These are phyloP conservation scores for Phymanthus crucifer DNA, from an alignment of 92 coral and sea anemone species.

Conservation along the genomic window DNA sequence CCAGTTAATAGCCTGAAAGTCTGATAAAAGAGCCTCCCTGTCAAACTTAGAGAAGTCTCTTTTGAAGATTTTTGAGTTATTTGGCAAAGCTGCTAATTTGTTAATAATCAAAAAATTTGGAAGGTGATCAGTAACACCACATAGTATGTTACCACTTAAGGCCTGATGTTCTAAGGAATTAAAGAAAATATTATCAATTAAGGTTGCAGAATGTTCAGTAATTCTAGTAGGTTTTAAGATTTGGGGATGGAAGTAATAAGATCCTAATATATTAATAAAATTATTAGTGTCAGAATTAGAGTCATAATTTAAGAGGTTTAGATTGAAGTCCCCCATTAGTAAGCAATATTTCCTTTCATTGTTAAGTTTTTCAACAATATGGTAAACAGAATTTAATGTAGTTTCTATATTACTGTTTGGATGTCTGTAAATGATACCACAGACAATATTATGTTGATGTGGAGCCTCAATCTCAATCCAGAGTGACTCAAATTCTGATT, in stretches of 20 bases:
- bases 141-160: slow-evolving; percentile 53
- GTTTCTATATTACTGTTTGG: slow-evolving; percentile 30
- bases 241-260: slow-evolving; percentile 45
- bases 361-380: slow-evolving; percentile 27
- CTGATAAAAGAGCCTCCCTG: neutral
- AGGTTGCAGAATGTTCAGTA: too few relatives aligned
- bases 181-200: slow-evolving; percentile 43
- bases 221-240: too few relatives aligned
- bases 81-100: slow-evolving; percentile 31
- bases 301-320: slow-evolving; percentile 29
- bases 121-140: slow-evolving; percentile 50
- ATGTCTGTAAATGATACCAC: slow-evolving; percentile 42
- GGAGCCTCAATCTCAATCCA: slow-evolving; percentile 47
- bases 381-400: slow-evolving; percentile 26
- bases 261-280: slow-evolving; percentile 47
- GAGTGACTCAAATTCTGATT: slow-evolving; percentile 40
- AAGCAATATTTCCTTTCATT: slow-evolving; percentile 37
- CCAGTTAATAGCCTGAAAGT: neutral
- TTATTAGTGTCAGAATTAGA: slow-evolving; percentile 45
- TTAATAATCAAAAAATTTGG: slow-evolving; percentile 42
- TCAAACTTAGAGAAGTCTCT: neutral
- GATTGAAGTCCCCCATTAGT: slow-evolving; percentile 42
- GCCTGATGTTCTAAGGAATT: slow-evolving; percentile 57
- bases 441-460: slow-evolving; percentile 23
- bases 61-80: slow-evolving; percentile 18